Base-by-base conservation (phyloP, 2,888 invertebrate genomes). In the Pinctada fucata region DNA sequence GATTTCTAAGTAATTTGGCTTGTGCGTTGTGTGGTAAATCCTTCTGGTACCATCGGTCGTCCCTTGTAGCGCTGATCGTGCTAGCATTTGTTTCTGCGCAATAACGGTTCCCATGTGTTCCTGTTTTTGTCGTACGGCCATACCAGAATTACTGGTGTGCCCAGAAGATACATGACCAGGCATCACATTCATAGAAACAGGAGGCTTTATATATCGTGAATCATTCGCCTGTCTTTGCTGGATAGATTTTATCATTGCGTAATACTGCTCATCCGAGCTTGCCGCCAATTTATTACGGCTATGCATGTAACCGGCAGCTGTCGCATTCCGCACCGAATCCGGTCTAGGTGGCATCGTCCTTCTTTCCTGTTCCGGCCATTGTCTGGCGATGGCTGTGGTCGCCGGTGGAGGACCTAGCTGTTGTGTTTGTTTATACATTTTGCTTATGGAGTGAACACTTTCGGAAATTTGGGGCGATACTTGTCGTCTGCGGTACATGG, bases 221-320 rank as follows among this genome's bases (percentile, higher is more conserved):
- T 66, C 66, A 50, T 58, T 63, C 3, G 51, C 74, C 31, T 74
- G 50, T 66, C 66, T 58, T 74, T 74, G 58, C 51, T 74, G 74
- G 31, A 74, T 74, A 50, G 65, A 49, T 66, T 74, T 58, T 8
- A 74, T 65, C 74, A 74, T 74, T 16, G 74, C 74, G 45, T 74
- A 74, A 66, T 74, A 74, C 13, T 74, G 74, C 31, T 74, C 74
- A 74, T 74, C 74, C n/a, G 74, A 66, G 51, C 66, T 74, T 5
- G 64, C 49, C 31, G 58, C 58, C 67, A 10, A 10, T 67, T 67
- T 67, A 6, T 67, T 10, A 45, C 45, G 67, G 4, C 45, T 67
- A 45, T 67, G 31, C 16, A 16, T n/a, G 31, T 67, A 67, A 31
- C 31, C 5, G n/a, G 31, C 67, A 16, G 16, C 16, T 16, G 16